Conservation (phyloP, 2,113 vertebrate genomes). For the Phalacrocorax aristotelis region DNA sequence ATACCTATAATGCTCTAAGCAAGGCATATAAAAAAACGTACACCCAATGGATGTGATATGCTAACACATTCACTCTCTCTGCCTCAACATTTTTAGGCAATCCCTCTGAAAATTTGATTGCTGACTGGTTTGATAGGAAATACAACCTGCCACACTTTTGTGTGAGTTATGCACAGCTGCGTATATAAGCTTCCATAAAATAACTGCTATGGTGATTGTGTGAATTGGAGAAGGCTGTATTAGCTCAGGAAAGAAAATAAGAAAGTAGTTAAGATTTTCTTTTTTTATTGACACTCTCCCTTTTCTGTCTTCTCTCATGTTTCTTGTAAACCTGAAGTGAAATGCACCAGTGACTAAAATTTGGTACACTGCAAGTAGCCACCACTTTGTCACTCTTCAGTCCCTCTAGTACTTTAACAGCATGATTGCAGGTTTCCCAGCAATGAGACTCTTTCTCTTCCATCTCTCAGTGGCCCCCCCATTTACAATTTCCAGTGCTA, state of each 20-base stretch:
- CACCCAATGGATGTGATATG: neutral
- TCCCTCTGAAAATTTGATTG: constrained; percentile 15
- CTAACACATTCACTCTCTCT: neutral
- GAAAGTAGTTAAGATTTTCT: neutral
- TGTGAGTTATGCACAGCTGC: neutral
- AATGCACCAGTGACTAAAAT: neutral
- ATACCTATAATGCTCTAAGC: neutral
- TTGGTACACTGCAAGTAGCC: neutral
- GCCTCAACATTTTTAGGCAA: neutral
- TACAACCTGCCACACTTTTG: neutral
- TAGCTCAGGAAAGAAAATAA: neutral
- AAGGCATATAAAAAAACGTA: neutral
- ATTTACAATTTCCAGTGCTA: neutral
- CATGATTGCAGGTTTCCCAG: neutral
- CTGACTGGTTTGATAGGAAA: constrained; percentile 29
- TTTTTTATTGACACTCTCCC: neutral
- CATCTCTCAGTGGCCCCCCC: neutral
- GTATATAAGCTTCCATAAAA: neutral
- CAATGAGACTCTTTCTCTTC: neutral
- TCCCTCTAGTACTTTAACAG: neutral
- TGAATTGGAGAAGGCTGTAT: neutral
- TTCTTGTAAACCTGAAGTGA: neutral
- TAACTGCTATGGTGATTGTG: neutral
- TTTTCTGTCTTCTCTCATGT: neutral
- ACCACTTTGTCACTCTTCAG: neutral